Conservation (phyloP, 1,140 invertebrate genomes). For the Tetramorium alpestre region DNA sequence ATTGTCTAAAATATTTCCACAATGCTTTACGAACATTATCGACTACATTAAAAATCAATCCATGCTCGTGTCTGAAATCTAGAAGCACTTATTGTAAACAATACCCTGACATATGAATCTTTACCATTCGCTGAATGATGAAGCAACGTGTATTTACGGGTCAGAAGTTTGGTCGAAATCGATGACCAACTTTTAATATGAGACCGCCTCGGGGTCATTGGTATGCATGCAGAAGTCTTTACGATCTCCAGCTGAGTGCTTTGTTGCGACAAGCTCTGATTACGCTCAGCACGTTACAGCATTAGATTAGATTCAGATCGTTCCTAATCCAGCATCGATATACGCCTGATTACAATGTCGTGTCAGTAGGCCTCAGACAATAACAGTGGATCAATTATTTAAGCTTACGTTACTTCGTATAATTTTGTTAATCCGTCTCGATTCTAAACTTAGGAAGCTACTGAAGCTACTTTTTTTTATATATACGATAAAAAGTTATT, state of each 20-base stretch:
- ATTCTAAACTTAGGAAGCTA: background rate
- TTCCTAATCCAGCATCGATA: slow-evolving; percentile 16
- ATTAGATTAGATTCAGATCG: slow-evolving; percentile 35
- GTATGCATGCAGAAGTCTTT: slow-evolving; percentile 56
- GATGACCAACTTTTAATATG: slow-evolving; percentile 32
- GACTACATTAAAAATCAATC: slow-evolving; percentile 6
- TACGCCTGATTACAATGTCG: background rate
- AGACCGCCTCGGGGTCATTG: slow-evolving; percentile 54
- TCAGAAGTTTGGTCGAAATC: slow-evolving; percentile 37
- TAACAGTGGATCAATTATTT: slow-evolving; percentile 3
- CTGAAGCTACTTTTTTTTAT: background rate
- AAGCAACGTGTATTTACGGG: slow-evolving; percentile 18
- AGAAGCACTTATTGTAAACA: background rate
- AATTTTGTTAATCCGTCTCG: background rate
- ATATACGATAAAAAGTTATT: background rate
- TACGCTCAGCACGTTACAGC: slow-evolving; percentile 40
- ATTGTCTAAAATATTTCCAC: background rate
- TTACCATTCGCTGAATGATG: background rate
- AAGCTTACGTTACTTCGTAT: background rate
- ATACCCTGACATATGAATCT: background rate
- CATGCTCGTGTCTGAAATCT: background rate
- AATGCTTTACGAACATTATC: background rate
- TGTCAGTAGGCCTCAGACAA: background rate
- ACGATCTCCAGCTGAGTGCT: slow-evolving; percentile 25
- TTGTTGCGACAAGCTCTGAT: slow-evolving; percentile 50